Conservation (phyloP, 2,888 invertebrate genomes). For the Eupithecia tripunctaria region DNA sequence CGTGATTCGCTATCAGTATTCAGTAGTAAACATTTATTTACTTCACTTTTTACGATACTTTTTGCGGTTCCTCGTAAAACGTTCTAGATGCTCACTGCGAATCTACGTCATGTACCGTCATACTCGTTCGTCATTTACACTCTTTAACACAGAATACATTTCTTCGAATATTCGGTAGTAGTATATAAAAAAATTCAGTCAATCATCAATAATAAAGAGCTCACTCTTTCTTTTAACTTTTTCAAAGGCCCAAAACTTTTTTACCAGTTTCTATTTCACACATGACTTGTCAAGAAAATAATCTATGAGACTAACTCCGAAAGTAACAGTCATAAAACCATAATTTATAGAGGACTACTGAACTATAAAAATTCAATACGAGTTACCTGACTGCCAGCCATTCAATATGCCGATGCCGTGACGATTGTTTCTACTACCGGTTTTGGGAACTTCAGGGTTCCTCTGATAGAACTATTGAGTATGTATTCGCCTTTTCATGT, state of each 20-base stretch:
- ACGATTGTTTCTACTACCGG: slow-evolving; percentile 77
- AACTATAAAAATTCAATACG: slow-evolving; percentile 62
- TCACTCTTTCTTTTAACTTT: neutral
- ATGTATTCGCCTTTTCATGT: slow-evolving; percentile 25
- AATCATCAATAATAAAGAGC: neutral
- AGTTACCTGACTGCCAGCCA: slow-evolving; percentile 56
- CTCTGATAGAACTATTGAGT: slow-evolving; percentile 39
- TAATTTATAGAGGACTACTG: slow-evolving; percentile 55
- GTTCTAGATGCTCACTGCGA: slow-evolving; percentile 53
- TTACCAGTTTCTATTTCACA: slow-evolving; percentile 12
- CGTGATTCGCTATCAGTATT: slow-evolving; percentile 80
- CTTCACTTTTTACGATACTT: slow-evolving; percentile 67
- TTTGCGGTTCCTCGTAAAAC: slow-evolving; percentile 62
- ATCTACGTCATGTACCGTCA: slow-evolving; percentile 1
- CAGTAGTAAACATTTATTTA: slow-evolving; percentile 79
- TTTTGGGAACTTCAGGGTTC: slow-evolving; percentile 70
- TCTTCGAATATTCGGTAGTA: neutral
- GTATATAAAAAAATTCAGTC: neutral
- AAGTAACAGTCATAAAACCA: slow-evolving; percentile 42
- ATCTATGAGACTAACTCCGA: slow-evolving; percentile 31
- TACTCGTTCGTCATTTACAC: neutral
- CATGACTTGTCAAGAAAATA: slow-evolving; percentile 26
- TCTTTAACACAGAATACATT: neutral
- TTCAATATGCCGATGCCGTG: slow-evolving; percentile 63
- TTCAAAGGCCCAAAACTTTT: neutral